These are phyloP conservation scores for Cinclus cinclus DNA, from an alignment of 2,113 vertebrate genomes.

Conservation along the genomic window DNA sequence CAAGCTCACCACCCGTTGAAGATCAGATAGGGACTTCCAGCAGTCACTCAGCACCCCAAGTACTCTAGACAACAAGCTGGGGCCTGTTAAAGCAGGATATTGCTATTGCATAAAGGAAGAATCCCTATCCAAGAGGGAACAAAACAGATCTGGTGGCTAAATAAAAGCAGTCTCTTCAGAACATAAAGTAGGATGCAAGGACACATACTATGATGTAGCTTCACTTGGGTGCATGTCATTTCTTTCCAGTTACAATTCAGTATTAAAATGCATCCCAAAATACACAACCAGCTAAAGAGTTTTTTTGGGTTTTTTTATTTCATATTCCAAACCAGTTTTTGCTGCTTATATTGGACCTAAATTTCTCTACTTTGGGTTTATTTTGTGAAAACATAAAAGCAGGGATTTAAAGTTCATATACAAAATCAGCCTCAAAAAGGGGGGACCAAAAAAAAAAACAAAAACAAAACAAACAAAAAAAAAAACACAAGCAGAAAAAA, in stretches of 20 bases:
- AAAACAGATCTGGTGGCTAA: background rate
- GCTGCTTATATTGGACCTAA: background rate
- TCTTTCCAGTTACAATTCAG: background rate
- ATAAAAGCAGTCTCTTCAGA: background rate
- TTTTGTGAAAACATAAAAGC: background rate
- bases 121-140: slow-evolving; percentile 8
- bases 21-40: background rate
- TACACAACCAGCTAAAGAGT: background rate
- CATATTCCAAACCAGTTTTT: background rate
- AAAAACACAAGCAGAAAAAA: background rate
- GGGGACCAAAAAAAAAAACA: fast-evolving
- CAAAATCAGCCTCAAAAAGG: background rate
- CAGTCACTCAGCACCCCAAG: background rate
- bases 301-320: background rate
- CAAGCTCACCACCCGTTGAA: background rate
- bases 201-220: fast-evolving
- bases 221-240: background rate
- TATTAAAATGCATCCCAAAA: background rate
- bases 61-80: background rate
- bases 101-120: slow-evolving; percentile 6
- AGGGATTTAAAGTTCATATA: background rate
- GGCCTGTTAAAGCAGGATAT: slow-evolving; percentile 13
- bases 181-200: background rate
- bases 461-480: background rate
- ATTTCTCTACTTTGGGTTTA: background rate